Evolutionary conservation across 2,113 vertebrate species (phyloP).

Genomic region (Pteronura brasiliensis): DNA sequence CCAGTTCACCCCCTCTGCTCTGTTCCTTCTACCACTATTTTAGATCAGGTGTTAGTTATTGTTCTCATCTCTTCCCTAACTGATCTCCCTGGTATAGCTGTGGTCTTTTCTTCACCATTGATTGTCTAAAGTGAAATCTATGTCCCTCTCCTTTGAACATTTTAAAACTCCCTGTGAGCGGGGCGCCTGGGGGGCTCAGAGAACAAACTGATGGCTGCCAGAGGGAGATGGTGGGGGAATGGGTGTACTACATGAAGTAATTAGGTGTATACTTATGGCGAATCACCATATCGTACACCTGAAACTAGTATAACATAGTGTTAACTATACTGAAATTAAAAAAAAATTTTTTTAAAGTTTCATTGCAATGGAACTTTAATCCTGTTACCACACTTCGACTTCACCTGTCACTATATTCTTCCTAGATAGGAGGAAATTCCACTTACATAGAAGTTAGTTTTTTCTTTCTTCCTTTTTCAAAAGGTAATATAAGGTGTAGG

Average conservation of each 20-base stretch:
- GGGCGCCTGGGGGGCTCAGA: neutral
- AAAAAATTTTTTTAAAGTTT: neutral
- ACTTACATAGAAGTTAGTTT: neutral
- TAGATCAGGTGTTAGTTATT: neutral
- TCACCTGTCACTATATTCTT: neutral
- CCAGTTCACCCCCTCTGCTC: neutral
- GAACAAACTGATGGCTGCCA: neutral
- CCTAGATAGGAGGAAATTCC: neutral
- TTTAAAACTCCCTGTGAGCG: neutral
- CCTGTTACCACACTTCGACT: neutral
- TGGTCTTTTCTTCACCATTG: neutral
- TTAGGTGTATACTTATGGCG: neutral
- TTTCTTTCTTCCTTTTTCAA: constrained; percentile 33
- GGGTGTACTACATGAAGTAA: neutral
- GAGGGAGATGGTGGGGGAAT: neutral
- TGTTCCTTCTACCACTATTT: neutral
- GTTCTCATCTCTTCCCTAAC: neutral
- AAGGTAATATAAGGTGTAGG: neutral
- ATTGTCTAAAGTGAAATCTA: neutral
- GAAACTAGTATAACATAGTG: neutral
- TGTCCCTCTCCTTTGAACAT: neutral
- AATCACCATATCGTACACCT: neutral
- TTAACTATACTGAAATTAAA: neutral
- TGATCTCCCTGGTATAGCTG: neutral
- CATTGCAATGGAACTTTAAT: neutral